Evolutionary conservation across 2,888 invertebrate genomes (phyloP), one percentile per base, ranked within the genome.

Genomic region (Lagria hirta): DNA sequence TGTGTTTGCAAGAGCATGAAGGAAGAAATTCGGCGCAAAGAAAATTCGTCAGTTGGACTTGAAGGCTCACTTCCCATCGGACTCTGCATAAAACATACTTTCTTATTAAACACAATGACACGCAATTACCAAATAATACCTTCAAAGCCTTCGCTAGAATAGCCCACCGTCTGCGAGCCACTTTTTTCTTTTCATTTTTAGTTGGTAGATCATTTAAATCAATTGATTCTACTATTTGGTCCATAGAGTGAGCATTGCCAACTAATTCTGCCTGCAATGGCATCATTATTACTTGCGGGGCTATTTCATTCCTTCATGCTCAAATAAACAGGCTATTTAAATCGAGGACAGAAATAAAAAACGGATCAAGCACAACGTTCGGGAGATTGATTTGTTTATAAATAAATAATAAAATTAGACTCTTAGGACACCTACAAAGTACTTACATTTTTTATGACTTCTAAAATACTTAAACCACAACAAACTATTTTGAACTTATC

Each of bases 121-220:
- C 5, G 20, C 5, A 29, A 10, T 10, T 8, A 21, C 10, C n/a
- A n/a, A n/a, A n/a, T n/a, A n/a, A 30, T 70, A 73, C 72, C 69
- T 72, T 73, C 50, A 85, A 66, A 26, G 83, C 84, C 54, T 81
- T 80, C 38, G 85, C 84, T 57, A 85, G 71, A 29, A 85, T 78
- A 48, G 79, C 79, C 84, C 85, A 85, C 57, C 85, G 77, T 63
- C 79, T 77, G 48, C 82, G 76, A 12, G 84, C 85, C 50, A 77
- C 75, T 61, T 74, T 73, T 68, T 72, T 71, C 64, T 68, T 72
- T 60, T 70, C 68, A 65, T 65, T 68, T 51, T 54, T 58, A 51
- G 60, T 61, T 55, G 66, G 58, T 46, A 67, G 65, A 54, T 65
- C 62, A 52, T 64, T 64, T 50, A 69, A 57, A 59, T 67, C 65